Evolutionary conservation across 53 echinoderm and acorn worm genomes (phyloP), one percentile per base, ranked within the genome.

Genomic region (Glandiceps talaboti): DNA sequence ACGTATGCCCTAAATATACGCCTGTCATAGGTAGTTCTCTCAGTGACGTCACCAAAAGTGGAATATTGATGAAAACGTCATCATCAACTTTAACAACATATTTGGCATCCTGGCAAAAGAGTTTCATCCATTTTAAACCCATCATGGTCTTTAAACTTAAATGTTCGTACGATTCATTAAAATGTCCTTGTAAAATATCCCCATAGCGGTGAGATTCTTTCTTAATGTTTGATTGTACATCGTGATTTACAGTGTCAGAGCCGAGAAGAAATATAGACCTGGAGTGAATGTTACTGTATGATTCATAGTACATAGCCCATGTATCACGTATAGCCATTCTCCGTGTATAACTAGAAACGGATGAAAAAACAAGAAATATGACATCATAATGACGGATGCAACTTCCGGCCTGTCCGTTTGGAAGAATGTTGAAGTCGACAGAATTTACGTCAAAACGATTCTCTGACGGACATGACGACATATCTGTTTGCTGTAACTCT

Each of bases 31-130:
- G 29, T 27, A 0, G 1, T 26, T 0, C 1, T 0, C 79, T 74
- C 1, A 84, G 74, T 28, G 32, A 84, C 73, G 73, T 27, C n/a
- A 79, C 78, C 28, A 84, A 31, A 33, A 78, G 78, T 1, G 78
- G 78, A 30, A 78, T 32, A 20, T 45, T 45, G 6, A 45, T 45
- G 64, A 45, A 45, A 12, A 45, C 64, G 64, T 45, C 64, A 45
- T 45, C 64, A 20, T 45, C 64, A 20, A 45, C 64, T 45, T 45
- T 45, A 6, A 45, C 20, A 20, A 45, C 64, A 20, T 45, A 45
- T 20, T 45, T 6, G 6, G 20, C 64, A 20, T 45, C 20, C 20
- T 45, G 64, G 20, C 64, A 45, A 20, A 45, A 45, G 6, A 45
- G 64, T 45, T 45, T 45, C 64, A 45, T 20, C 64, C 64, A 45